A percentile compares a stretch with the other conserved stretches of the same genome.
Evolutionary conservation across 1,140 invertebrate genomes (phyloP).

Genomic region (Nebria ingens): DNA sequence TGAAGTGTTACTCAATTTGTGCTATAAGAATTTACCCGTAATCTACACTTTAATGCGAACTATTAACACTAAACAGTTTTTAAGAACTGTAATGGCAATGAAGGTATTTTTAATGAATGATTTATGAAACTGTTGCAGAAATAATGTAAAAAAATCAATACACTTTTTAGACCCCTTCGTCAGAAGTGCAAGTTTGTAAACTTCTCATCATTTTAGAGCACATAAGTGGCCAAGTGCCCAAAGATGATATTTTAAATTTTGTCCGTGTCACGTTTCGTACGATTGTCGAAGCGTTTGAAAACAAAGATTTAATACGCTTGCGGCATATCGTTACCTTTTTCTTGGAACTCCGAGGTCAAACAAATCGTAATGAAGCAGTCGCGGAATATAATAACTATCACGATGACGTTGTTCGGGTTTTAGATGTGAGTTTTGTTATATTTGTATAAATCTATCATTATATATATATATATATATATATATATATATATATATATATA

Average conservation of each 20-base stretch:
- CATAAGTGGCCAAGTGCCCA: conserved; percentile 38
- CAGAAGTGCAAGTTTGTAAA: conserved; percentile 41
- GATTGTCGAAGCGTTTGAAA: conserved; percentile 36
- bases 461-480: no score
- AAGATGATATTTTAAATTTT: conserved; percentile 39
- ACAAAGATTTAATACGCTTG: conserved; percentile 37
- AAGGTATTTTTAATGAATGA: conserved; percentile 30
- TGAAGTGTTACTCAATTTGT: conserved; percentile 59
- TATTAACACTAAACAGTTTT: conserved; percentile 50
- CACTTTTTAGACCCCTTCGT: conserved; percentile 28
- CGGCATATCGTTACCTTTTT: conserved; percentile 46
- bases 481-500: conserved; percentile 13
- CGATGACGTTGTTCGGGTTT: conserved; percentile 17
- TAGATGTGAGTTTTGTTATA: conserved; percentile 15
- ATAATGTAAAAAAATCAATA: conserved; percentile 17
- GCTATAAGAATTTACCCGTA: conserved; percentile 55
- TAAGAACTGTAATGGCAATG: conserved; percentile 44
- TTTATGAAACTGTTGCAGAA: background rate
- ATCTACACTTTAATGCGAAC: conserved; percentile 52
- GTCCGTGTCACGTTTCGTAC: conserved; percentile 38
- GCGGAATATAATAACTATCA: conserved; percentile 17
- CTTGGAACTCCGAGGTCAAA: conserved; percentile 34
- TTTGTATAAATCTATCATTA: no score
- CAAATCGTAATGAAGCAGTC: conserved; percentile 13
- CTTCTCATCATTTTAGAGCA: conserved; percentile 45